Percentiles rank a stretch among this genome's conserved stretches.
Conservation (phyloP, 1,140 invertebrate genomes). For the Bombus consobrinus region DNA sequence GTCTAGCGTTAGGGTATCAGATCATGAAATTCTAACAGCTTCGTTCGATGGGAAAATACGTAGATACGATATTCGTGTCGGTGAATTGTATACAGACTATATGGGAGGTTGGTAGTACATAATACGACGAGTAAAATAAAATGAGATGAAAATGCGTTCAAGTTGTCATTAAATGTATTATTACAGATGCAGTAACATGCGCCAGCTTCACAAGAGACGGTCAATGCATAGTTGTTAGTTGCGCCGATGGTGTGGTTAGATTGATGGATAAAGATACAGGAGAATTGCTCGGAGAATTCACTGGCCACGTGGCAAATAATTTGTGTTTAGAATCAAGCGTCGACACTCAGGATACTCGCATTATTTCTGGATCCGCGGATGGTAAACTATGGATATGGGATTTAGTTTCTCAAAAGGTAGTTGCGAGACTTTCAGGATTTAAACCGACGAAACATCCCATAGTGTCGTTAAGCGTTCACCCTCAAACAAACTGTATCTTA, state of each 20-base stretch:
- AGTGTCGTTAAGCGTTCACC: slow-evolving; percentile 88
- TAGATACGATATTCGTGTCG: slow-evolving; percentile 95
- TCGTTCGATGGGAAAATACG: slow-evolving; percentile 95
- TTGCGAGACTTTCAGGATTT: slow-evolving; percentile 82
- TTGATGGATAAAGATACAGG: slow-evolving; percentile 95
- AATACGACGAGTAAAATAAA: slow-evolving; percentile 17
- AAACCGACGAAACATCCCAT: slow-evolving; percentile 72
- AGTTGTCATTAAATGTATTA: slow-evolving; percentile 17
- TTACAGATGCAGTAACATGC: slow-evolving; percentile 88
- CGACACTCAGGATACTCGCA: slow-evolving; percentile 90
- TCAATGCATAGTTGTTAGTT: slow-evolving; percentile 93
- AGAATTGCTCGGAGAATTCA: slow-evolving; percentile 91
- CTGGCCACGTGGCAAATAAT: slow-evolving; percentile 90
- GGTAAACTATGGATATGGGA: slow-evolving; percentile 95
- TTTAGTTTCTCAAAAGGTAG: slow-evolving; percentile 88
- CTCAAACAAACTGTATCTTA: slow-evolving; percentile 86
- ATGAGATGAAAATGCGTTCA: neutral
- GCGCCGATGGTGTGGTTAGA: slow-evolving; percentile 90
- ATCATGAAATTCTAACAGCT: slow-evolving; percentile 95
- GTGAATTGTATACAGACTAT: slow-evolving; percentile 92
- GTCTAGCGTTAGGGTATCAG: slow-evolving; percentile 91
- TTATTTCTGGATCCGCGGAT: slow-evolving; percentile 94
- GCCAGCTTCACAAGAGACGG: slow-evolving; percentile 91
- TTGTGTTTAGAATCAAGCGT: slow-evolving; percentile 94
- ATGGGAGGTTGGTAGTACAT: slow-evolving; percentile 87